Base-by-base conservation (phyloP, 1,140 invertebrate species). In the Pseudomyrmex dendroicus region DNA sequence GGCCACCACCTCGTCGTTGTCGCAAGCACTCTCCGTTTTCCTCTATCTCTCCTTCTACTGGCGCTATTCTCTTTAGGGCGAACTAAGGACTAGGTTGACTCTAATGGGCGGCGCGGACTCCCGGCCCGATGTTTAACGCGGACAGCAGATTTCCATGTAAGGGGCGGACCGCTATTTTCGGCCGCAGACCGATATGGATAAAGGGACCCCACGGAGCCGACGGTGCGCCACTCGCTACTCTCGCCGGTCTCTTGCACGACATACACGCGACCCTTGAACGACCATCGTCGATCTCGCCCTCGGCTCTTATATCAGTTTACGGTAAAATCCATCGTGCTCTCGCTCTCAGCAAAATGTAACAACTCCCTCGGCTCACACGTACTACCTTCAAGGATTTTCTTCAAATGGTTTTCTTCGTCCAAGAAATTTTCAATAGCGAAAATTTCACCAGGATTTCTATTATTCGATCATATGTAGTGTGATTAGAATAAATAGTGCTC, bases 141-240 rank as follows among this genome's bases (percentile, higher is more conserved):
- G 66, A 80, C 87, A 82, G 87, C 89, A 89, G 90, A 92, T 91
- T 92, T 92, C 91, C 91, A 92, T 92, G 89, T 92, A 92, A 92
- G 91, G 91, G 91, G 91, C 91, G 91, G 91, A 92, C 88, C 88
- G 91, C 90, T 92, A 92, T 91, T 91, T 92, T 91, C 89, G 89
- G 90, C 91, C 84, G 84, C 88, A 80, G 88, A 91, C 90, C 89
- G 89, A 90, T 91, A 92, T 93, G 91, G 91, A 92, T 93, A 92
- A 91, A 92, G 91, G 90, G 90, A 91, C 87, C 90, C 90, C 89
- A 91, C 90, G 86, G 85, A 89, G 89, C 86, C 88, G 86, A 82
- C 83, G 88, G 84, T 86, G 83, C 90, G 90, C 90, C 91, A 93
- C 91, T 92, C 89, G 87, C 88, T 88, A 84, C 88, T 91, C 88